phyloP scores from a whole-genome alignment of 2,888 invertebrate species.

The Diarsia brunnea region DNA sequence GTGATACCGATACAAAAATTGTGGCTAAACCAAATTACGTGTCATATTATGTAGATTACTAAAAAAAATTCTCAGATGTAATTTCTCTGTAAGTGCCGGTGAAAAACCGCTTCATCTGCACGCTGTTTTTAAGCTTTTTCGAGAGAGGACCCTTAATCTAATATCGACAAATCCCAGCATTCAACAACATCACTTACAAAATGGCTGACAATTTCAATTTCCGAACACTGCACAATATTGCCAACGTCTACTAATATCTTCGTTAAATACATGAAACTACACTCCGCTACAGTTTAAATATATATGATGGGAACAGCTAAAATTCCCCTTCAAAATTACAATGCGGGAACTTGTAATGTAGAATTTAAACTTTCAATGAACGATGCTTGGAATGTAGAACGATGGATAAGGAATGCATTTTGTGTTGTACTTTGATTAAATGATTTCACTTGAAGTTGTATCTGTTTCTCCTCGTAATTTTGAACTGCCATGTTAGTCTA shows the following conservation, averaged over 20 bases:
- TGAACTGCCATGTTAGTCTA: too few relatives aligned
- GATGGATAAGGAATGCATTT: conserved; percentile 31
- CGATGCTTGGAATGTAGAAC: conserved; percentile 22
- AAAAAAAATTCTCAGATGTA: too few relatives aligned
- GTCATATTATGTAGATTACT: too few relatives aligned
- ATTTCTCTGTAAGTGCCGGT: too few relatives aligned
- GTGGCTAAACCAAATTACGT: too few relatives aligned
- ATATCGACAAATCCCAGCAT: not conserved
- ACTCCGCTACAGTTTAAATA: conserved; percentile 53
- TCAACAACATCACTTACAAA: conserved; percentile 12
- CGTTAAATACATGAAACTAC: conserved; percentile 47
- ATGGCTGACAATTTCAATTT: conserved; percentile 14
- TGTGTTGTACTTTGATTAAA: not conserved
- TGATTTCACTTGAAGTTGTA: not conserved
- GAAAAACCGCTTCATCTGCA: too few relatives aligned
- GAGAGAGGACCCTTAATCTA: too few relatives aligned
- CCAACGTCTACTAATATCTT: conserved; percentile 40
- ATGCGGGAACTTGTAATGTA: conserved; percentile 58
- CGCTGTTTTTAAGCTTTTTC: too few relatives aligned
- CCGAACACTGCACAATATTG: conserved; percentile 40
- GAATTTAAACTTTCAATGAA: conserved; percentile 64
- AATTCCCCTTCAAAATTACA: conserved; percentile 61
- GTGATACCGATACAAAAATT: too few relatives aligned
- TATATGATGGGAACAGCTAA: conserved; percentile 55
- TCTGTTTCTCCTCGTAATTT: not conserved